A percentile compares a stretch with the other conserved stretches of the same genome.
These are phyloP conservation scores for Amphilophus citrinellus DNA, from an alignment of 2,113 vertebrate species.

Conservation along the genomic window DNA sequence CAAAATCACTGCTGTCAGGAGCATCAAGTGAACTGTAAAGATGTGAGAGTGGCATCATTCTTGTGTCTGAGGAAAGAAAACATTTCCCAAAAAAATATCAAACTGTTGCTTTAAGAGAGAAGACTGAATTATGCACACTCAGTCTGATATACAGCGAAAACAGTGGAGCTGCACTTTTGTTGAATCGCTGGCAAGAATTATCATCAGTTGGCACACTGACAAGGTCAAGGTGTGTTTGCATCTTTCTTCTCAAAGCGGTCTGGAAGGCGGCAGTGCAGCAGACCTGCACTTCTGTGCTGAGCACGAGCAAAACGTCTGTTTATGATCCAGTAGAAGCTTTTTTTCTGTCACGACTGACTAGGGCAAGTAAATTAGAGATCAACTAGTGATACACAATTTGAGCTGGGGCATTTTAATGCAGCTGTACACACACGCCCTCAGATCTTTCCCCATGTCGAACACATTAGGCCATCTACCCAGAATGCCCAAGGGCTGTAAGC, in stretches of 20 bases:
- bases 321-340: constrained; percentile 10
- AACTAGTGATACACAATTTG: constrained; percentile 1
- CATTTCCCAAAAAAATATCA: constrained; percentile 21
- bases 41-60: not conserved
- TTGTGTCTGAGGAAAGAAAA: not conserved
- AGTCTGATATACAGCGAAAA: not conserved
- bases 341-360: constrained; percentile 15
- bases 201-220: not conserved
- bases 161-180: not conserved
- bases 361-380: constrained; percentile 25
- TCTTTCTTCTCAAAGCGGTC: constrained; percentile 24
- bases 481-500: constrained; percentile 41
- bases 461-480: constrained; percentile 38
- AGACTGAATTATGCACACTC: not conserved
- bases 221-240: constrained; percentile 9
- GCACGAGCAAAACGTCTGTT: constrained; percentile 23
- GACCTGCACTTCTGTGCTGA: constrained; percentile 7
- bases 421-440: constrained; percentile 32
- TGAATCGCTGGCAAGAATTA: constrained; percentile 4
- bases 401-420: constrained; percentile 40
- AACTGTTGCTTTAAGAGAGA: not conserved
- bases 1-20: not conserved
- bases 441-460: constrained; percentile 32
- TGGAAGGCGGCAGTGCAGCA: constrained; percentile 22
- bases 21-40: not conserved